Evolutionary conservation across 2,113 vertebrate species (phyloP).

Genomic region (Tricholaema leucomelas): DNA sequence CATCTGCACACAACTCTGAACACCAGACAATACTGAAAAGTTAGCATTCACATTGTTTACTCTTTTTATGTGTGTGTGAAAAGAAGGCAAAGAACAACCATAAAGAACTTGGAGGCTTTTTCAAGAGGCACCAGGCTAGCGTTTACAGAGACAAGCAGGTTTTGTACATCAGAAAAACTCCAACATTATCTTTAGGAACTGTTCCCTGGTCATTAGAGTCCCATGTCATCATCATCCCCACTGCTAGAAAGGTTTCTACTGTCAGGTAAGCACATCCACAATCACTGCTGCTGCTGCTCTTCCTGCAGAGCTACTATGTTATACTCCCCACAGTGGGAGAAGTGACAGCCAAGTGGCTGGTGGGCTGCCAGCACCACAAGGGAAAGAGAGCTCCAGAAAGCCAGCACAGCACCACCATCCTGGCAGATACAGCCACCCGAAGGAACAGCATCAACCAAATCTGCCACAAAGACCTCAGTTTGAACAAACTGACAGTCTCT

Average conservation of each 20-base stretch:
- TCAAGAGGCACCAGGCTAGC: not conserved
- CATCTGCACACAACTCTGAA: not conserved
- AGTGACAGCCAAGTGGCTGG: too few species aligned
- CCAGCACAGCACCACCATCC: not conserved
- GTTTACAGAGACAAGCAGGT: not conserved
- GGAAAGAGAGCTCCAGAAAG: not conserved
- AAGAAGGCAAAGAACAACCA: not conserved
- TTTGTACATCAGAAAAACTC: not conserved
- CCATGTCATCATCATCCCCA: not conserved
- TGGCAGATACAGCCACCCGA: too few species aligned
- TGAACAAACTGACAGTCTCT: not conserved
- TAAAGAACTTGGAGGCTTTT: not conserved
- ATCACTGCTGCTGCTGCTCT: too few species aligned
- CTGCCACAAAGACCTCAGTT: accelerated
- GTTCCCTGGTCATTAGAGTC: not conserved
- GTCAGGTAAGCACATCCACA: not conserved
- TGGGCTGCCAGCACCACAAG: not conserved
- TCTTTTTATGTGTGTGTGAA: not conserved
- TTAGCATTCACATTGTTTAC: not conserved
- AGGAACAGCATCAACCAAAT: not conserved
- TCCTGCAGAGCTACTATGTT: not conserved
- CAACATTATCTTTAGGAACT: not conserved
- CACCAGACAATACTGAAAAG: not conserved
- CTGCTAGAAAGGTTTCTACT: not conserved
- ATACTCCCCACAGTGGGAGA: not conserved